These are phyloP conservation scores for Caenorhabditis imperialis DNA, from an alignment of 2,888 invertebrate species.

Conservation along the genomic window DNA sequence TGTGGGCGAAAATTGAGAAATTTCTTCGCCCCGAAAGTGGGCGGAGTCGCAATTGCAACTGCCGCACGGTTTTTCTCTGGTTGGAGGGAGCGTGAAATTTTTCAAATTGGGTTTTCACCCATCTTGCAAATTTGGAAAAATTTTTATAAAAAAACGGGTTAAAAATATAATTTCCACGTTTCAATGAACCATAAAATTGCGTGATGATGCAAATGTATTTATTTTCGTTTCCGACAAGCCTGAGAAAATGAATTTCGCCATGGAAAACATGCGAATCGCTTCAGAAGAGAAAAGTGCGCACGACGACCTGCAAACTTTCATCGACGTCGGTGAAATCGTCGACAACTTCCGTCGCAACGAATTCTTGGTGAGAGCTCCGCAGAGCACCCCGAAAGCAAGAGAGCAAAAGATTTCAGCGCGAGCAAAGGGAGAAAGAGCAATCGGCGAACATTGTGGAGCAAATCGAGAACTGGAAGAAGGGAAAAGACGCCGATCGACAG, in stretches of 20 bases:
- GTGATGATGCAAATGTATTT: too few relatives aligned
- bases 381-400: too few relatives aligned
- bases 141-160: background rate
- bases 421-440: conserved; percentile 19
- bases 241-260: background rate
- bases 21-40: conserved; percentile 7
- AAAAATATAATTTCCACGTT: background rate
- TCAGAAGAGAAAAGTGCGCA: background rate
- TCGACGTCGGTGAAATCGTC: conserved; percentile 25
- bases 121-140: background rate
- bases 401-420: conserved; percentile 15
- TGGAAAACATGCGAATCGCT: too few relatives aligned
- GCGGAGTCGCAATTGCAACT: conserved; percentile 26
- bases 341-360: conserved; percentile 31
- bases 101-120: background rate
- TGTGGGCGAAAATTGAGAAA: conserved; percentile 3
- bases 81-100: background rate
- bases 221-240: conserved; percentile 5
- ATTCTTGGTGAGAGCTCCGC: conserved; percentile 8
- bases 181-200: background rate
- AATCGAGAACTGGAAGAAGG: conserved; percentile 24
- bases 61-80: conserved; percentile 15
- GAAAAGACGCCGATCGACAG: conserved; percentile 3
- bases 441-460: conserved; percentile 10
- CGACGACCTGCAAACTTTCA: conserved; percentile 15